Evolutionary conservation across 2,888 invertebrate species (phyloP), one percentile per base, ranked within the genome.

Genomic region (Lymantria dispar): DNA sequence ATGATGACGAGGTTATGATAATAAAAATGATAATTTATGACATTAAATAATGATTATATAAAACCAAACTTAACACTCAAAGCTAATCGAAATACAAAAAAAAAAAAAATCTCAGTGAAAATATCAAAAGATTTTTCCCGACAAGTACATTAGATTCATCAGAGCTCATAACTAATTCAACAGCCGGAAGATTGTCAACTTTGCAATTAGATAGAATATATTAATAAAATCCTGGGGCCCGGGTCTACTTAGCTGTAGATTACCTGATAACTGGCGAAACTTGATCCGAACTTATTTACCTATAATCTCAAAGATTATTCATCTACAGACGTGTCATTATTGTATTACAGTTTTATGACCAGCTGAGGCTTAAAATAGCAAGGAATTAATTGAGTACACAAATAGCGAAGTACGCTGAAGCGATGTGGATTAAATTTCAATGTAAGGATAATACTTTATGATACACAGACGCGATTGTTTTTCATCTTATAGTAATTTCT

Each of bases 161-260:
- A 49, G 39, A 45, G 36, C 36, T 54, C 46, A 49, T 52, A 45
- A 50, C 44, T 53, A 43, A 64, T 64, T 64, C 56, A 50, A 12
- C 8, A 49, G 22, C 43, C 43, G 52, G 58, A 59, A 70, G 67
- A 69, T 70, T 75, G 72, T 61, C 75, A 77, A 76, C 71, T 77
- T 74, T 63, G 68, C 70, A 78, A 77, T 76, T 77, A 77, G 64
- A 62, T 41, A 51, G 68, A 67, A 71, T 69, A 64, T 68, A 59
- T 59, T 62, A 63, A 54, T 50, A 48, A 41, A 50, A 52, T 39
- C 50, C 45, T 33, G 31, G 12, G n/a, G 30, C 14, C 38, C 37
- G 39, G 36, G 22, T 37, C 8, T 48, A 33, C 49, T 58, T 56
- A 52, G 48, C 48, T 14, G 43, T 47, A 62, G 56, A 60, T 58